A percentile compares a stretch with the other conserved stretches of the same genome.
Evolutionary conservation across 2,113 vertebrate genomes (phyloP).

Genomic region (Nansenia antarctica): DNA sequence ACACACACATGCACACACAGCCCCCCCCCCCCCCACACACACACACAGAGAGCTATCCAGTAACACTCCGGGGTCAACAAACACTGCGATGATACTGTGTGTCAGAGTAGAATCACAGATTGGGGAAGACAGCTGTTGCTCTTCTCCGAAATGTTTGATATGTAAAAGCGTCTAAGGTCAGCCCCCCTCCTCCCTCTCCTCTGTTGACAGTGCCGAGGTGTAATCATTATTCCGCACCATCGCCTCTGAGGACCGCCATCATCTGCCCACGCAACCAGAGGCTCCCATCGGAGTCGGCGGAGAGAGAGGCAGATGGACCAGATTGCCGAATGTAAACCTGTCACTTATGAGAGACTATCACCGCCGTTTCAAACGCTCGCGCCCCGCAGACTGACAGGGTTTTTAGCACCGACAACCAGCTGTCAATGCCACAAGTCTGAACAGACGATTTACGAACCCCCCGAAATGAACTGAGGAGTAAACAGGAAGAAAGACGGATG

Average conservation of each 20-base stretch:
- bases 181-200: conserved; percentile 10
- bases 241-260: not conserved
- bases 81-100: conserved; percentile 35
- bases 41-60: conserved; percentile 44
- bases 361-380: not conserved
- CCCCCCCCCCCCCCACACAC: conserved; percentile 9
- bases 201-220: conserved; percentile 28
- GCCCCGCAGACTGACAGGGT: conserved; percentile 29
- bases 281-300: conserved; percentile 17
- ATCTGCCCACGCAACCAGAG: conserved; percentile 30
- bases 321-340: conserved; percentile 54
- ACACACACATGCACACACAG: not conserved
- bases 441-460: conserved; percentile 48
- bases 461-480: conserved; percentile 52
- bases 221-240: conserved; percentile 48
- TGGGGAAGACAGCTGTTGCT: conserved; percentile 48
- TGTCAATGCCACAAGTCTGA: conserved; percentile 52
- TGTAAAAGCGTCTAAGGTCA: conserved; percentile 43
- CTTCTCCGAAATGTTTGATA: conserved; percentile 32
- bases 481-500: conserved; percentile 46
- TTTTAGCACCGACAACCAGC: conserved; percentile 43
- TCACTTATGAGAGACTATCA: conserved; percentile 47
- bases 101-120: conserved; percentile 36
- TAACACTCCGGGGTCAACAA: conserved; percentile 27
- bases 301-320: conserved; percentile 54